A percentile compares a stretch with the other conserved stretches of the same genome.
These are phyloP conservation scores for Eueremaeus valkanovi DNA, from an alignment of 2,888 invertebrate genomes.

Conservation along the genomic window DNA sequence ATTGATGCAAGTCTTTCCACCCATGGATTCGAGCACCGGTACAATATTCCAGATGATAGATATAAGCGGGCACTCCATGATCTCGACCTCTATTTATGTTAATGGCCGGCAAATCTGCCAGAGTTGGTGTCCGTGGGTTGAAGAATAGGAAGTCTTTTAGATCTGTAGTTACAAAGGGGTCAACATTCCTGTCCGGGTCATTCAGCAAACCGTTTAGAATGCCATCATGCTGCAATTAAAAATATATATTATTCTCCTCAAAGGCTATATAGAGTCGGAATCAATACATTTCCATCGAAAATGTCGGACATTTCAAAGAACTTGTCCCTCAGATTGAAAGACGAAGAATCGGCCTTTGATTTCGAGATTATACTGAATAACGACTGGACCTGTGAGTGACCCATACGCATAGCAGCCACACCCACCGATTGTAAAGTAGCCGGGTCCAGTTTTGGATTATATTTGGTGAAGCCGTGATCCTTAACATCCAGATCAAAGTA, in stretches of 20 bases:
- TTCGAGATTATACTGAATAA: not conserved
- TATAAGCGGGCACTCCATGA: constrained; percentile 37
- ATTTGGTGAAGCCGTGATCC: constrained; percentile 43
- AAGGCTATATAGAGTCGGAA: not conserved
- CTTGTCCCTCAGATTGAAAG: constrained; percentile 35
- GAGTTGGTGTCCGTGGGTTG: not conserved
- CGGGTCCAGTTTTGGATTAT: constrained; percentile 43
- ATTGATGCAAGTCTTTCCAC: constrained; percentile 31
- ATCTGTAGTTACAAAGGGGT: constrained; percentile 4
- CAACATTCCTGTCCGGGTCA: constrained; percentile 12
- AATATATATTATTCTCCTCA: too few relatives aligned
- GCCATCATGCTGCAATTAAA: constrained; percentile 18
- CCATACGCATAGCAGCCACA: constrained; percentile 29
- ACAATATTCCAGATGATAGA: constrained; percentile 37
- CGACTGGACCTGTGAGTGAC: constrained; percentile 36
- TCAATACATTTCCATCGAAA: constrained; percentile 32
- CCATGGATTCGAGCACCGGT: constrained; percentile 18
- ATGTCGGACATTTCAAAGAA: constrained; percentile 35
- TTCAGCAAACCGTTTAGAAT: not conserved
- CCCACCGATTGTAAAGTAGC: constrained; percentile 44
- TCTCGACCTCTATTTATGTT: constrained; percentile 37
- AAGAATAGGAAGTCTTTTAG: constrained; percentile 12
- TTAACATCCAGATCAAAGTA: constrained; percentile 37
- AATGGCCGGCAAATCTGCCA: constrained; percentile 32
- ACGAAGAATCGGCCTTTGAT: constrained; percentile 14